A percentile compares a stretch with the other conserved stretches of the same genome.
Conservation (phyloP, 2,888 invertebrate genomes). For the Machimus atricapillus region DNA sequence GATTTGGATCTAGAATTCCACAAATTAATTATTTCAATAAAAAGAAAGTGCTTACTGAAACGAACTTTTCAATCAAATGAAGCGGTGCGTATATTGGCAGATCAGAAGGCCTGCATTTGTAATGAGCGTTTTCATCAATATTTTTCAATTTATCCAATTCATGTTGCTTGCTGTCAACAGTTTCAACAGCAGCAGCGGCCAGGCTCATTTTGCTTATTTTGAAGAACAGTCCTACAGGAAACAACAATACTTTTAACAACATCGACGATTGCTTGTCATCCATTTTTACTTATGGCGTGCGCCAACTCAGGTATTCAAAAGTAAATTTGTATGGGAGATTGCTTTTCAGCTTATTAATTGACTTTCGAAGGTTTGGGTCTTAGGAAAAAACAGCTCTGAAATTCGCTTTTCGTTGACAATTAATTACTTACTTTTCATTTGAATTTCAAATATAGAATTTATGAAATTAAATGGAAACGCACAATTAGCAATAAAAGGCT, state of each 20-base stretch:
- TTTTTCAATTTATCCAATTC: neutral
- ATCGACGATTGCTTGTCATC: neutral
- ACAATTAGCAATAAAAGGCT: no score
- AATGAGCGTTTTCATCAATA: conserved; percentile 48
- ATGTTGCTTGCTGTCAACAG: neutral
- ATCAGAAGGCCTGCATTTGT: conserved; percentile 56
- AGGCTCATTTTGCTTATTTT: neutral
- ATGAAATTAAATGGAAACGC: no score
- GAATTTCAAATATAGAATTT: no score
- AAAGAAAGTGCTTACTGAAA: neutral
- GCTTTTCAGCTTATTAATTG: no score
- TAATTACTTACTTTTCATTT: no score
- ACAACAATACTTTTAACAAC: neutral
- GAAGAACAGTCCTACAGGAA: neutral
- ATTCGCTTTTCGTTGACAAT: no score
- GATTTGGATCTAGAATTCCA: conserved; percentile 46
- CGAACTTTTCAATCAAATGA: conserved; percentile 47
- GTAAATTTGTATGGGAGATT: no score
- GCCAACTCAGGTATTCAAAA: no score
- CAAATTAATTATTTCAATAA: neutral
- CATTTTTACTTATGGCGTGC: no score
- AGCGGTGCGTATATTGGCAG: conserved; percentile 58
- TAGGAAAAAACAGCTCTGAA: no score
- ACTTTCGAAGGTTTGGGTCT: no score
- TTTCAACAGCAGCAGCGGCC: neutral